These are phyloP conservation scores for Pseudoips prasinana DNA, from an alignment of 2,888 invertebrate species.

Conservation along the genomic window DNA sequence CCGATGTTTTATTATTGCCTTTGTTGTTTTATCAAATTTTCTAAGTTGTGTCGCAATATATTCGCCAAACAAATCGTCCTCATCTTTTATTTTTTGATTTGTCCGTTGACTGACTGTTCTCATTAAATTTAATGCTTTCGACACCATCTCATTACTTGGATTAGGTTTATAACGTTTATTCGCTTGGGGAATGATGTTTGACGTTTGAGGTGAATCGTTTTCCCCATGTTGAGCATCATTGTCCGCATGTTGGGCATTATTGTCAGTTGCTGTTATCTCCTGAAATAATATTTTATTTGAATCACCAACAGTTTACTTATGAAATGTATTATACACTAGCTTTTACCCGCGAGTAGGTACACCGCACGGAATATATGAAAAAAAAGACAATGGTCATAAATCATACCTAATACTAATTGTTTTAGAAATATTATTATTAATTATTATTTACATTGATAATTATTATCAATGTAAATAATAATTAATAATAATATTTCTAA, in stretches of 20 bases:
- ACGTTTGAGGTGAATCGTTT: conserved; percentile 5
- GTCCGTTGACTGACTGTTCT: conserved; percentile 7
- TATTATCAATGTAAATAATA: conserved; percentile 8
- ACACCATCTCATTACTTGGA: conserved; percentile 13
- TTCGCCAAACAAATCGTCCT: conserved; percentile 5
- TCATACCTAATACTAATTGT: too few relatives aligned
- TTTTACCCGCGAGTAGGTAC: conserved; percentile 11
- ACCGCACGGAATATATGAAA: conserved; percentile 10
- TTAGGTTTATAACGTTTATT: conserved; percentile 14
- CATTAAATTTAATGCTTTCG: conserved; percentile 7
- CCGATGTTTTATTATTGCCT: conserved; percentile 14
- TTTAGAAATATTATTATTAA: conserved; percentile 7
- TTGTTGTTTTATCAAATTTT: conserved; percentile 12
- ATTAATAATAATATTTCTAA: too few relatives aligned
- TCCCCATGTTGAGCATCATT: conserved; percentile 8
- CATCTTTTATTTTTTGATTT: conserved; percentile 6
- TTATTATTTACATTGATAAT: conserved; percentile 5
- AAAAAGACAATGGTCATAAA: conserved; percentile 12
- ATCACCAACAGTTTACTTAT: conserved; percentile 8
- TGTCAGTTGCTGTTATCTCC: conserved; percentile 10
- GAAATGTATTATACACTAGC: conserved; percentile 12
- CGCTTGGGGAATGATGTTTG: conserved; percentile 5
- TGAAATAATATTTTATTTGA: conserved; percentile 13
- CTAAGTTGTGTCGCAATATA: conserved; percentile 9
- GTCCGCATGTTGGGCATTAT: conserved; percentile 8